Base-by-base conservation (phyloP, 2,797 vertebrate species). In the Syndactyla subalaris region DNA sequence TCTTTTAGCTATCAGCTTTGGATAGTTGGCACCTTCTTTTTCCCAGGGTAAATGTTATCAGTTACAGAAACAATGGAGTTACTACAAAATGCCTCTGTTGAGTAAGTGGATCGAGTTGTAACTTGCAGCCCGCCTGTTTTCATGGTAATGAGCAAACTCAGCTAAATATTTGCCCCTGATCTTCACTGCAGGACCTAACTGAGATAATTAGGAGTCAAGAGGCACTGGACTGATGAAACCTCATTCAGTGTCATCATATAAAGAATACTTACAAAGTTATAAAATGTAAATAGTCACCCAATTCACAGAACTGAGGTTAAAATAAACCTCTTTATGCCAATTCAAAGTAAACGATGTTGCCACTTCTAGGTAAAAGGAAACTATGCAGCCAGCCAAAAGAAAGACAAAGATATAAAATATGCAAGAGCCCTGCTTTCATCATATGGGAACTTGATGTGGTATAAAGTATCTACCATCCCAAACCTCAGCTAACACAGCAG, bases 381-480 rank as follows among this genome's bases (percentile, higher is more conserved):
- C 24, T 39, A 7, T 7, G 24, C 36, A 46, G 34, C 57, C 26
- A 39, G 46, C 38, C 41, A 30, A 36, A 82, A 74, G 29, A 77
- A 74, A 65, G 41, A 49, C 11, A 59, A 77, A 46, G 27, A 41
- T 24, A 4, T 8, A 45, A 71, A 75, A 78, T 12, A 71, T 2
- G 10, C 21, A 52, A 41, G 11, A 71, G 30, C 3, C 0, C 15
- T 36, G 9, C 58, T 70, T 61, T 57, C 21, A 10, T 29, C 63
- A 14, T 0, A 36, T 2, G 7, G 43, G 57, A 43, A 45, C 6
- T 36, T 51, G 8, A 3, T 2, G 1, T 12, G 10, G 39, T 29
- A 16, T 26, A 12, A 70, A 59, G 30, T 24, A 23, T 14, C 34
- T 66, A 41, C 39, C 52, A 27, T 6, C 22, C 62, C 26, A 73